These are phyloP conservation scores for Zosterops pallidus DNA, from an alignment of 2,113 vertebrate species.

Conservation along the genomic window DNA sequence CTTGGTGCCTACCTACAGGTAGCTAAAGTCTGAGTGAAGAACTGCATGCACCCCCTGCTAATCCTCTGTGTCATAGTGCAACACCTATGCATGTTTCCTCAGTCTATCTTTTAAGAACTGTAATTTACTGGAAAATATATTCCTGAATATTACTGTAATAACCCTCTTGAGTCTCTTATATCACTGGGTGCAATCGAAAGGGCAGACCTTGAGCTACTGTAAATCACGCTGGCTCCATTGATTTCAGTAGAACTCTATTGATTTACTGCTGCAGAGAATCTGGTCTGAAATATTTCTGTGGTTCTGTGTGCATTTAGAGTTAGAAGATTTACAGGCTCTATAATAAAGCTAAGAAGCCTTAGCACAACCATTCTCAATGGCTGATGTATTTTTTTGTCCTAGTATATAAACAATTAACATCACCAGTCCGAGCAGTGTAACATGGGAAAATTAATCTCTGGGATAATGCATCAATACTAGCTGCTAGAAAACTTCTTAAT, in stretches of 20 bases:
- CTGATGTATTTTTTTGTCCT: neutral
- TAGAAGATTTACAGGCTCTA: conserved; percentile 6
- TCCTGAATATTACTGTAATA: conserved; percentile 58
- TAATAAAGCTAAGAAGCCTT: neutral
- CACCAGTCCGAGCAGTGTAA: neutral
- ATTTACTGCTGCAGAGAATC: conserved; percentile 43
- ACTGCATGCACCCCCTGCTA: neutral
- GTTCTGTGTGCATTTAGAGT: neutral
- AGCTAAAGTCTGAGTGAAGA: neutral
- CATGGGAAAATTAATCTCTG: neutral
- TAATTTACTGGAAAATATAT: conserved; percentile 55
- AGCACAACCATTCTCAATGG: neutral
- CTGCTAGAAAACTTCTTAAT: neutral
- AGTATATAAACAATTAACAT: conserved; percentile 12
- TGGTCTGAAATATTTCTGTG: conserved; percentile 46
- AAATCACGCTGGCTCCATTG: conserved; percentile 25
- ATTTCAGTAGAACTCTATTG: conserved; percentile 52
- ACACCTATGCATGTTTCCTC: neutral
- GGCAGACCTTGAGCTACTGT: conserved; percentile 48
- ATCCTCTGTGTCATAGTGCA: neutral
- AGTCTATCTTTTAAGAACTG: conserved; percentile 17
- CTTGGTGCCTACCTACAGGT: neutral
- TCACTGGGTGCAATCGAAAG: conserved; percentile 15
- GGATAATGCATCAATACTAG: neutral
- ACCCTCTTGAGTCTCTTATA: conserved; percentile 37